Base-by-base conservation (phyloP, 2,113 vertebrate genomes). In the Phalacrocorax pelagicus region DNA sequence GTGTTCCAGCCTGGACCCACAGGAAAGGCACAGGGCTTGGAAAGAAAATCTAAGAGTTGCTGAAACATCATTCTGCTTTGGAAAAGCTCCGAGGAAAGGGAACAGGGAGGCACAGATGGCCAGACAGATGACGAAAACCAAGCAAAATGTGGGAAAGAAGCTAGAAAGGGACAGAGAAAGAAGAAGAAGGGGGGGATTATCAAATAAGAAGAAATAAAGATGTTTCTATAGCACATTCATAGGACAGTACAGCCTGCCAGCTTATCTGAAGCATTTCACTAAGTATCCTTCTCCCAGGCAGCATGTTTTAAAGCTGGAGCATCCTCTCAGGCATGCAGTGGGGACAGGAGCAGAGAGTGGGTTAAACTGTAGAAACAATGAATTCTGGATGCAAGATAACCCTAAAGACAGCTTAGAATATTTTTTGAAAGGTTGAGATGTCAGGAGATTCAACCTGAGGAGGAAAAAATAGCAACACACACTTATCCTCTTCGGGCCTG, bases 101-200 rank as follows among this genome's bases (percentile, higher is more conserved):
- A 93, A 30, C 7, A 7, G 30, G 61, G 65, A 87, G 54, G 84
- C 55, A 87, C 80, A 97, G 94, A 92, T 90, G 94, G 90, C n/a
- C 67, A 73, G 58, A 74, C 80, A 93, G 85, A 94, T 74, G 72
- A 92, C 32, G 27, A 55, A 55, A 88, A 89, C 54, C 12, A 63
- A 84, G 73, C 6, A 67, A 86, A 86, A 81, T 19, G 15, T 44
- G 38, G 55, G 57, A 49, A n/a, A 80, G 26, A 21, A 69, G 61
- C 47, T 81, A 81, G 83, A 75, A 59, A 84, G 13, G 52, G 86
- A 72, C 34, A 84, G 65, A 42, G 55, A 90, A 77, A 77, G 40
- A 30, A 82, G 61, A 88, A 63, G 10, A 15, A 38, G 20, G 22
- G 1, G 4, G 13, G 2, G 0, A 0, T 7, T 11, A 90, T 38